A percentile compares a stretch with the other conserved stretches of the same genome.
Evolutionary conservation across 2,113 vertebrate genomes (phyloP).

Genomic region (Misgurnus mizolepis): DNA sequence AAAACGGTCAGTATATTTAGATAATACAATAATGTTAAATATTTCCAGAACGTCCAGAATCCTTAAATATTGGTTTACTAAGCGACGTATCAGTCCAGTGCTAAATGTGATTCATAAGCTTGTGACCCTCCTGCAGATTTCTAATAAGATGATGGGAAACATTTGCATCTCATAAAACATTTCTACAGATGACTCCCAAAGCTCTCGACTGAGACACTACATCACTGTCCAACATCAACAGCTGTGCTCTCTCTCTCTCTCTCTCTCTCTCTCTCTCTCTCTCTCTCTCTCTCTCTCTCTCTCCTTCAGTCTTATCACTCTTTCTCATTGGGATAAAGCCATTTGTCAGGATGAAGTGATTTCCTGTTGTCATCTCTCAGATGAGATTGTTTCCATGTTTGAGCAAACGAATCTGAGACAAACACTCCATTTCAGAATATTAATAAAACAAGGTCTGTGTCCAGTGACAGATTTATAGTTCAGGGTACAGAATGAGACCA

Average conservation of each 20-base stretch:
- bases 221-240: slow-evolving; percentile 13
- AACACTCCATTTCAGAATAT: not conserved
- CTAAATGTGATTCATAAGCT: not conserved
- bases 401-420: not conserved
- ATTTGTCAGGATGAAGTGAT: slow-evolving; percentile 25
- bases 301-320: slow-evolving; percentile 11
- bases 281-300: not conserved
- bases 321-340: not conserved
- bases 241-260: slow-evolving; percentile 5
- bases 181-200: slow-evolving; percentile 16
- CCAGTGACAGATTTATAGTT: slow-evolving; percentile 12
- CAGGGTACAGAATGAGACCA: not conserved
- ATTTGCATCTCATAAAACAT: slow-evolving; percentile 34
- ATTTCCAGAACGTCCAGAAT: too few species aligned
- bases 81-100: too few species aligned
- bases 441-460: slow-evolving; percentile 6
- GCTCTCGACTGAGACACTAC: not conserved
- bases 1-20: too few species aligned
- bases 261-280: not conserved
- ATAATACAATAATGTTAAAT: too few species aligned
- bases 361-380: slow-evolving; percentile 18
- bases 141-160: slow-evolving; percentile 14
- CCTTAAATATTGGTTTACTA: too few species aligned
- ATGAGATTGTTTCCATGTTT: slow-evolving; percentile 25
- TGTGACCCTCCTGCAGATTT: slow-evolving; percentile 7